Evolutionary conservation across 2,113 vertebrate genomes (phyloP), one percentile per base, ranked within the genome.

Genomic region (Jaculus jaculus): DNA sequence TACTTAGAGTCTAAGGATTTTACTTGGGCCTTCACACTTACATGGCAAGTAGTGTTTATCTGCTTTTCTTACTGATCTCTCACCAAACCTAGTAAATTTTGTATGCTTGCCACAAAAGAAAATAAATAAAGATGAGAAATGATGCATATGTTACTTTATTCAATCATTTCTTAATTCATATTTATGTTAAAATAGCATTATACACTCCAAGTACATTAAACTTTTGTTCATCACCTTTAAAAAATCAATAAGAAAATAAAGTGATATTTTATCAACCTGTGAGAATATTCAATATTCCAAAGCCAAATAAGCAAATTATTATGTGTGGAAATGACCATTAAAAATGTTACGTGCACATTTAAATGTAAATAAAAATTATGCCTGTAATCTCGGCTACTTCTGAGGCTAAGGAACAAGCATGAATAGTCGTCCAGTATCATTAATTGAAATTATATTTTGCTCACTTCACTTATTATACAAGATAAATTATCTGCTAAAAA

Each of bases 181-280:
- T 6, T 63, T 75, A 68, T 32, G 9, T 66, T n/a, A 75, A 75
- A 75, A 42, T 12, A n/a, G 5, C 9, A 68, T 60, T 28, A n/a
- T 42, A 34, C 18, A 18, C 17, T 7, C 54, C 32, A 73, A 54
- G 73, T 72, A 39, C 42, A 58, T 81, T 39, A n/a, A 66, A 47
- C 7, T 82, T 86, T n/a, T 60, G 15, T 66, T 39, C 9, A n/a
- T 87, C 7, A 58, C 32, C 21, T 60, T 28, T 65, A 65, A 80
- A 81, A 30, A 23, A 7, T 86, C 51, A 78, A 30, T 83, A 32
- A 84, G 47, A 47, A 88, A 92, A 91, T 86, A 66, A 91, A 86
- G 4, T 11, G 1, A 5, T 23, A 5, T 28, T 21, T 87, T 84
- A 39, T 3, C 34, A 88, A 81, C 8, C 24, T 89, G 9, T 65